Conservation (phyloP, 2,888 invertebrate genomes). For the Plagodis pulveraria region DNA sequence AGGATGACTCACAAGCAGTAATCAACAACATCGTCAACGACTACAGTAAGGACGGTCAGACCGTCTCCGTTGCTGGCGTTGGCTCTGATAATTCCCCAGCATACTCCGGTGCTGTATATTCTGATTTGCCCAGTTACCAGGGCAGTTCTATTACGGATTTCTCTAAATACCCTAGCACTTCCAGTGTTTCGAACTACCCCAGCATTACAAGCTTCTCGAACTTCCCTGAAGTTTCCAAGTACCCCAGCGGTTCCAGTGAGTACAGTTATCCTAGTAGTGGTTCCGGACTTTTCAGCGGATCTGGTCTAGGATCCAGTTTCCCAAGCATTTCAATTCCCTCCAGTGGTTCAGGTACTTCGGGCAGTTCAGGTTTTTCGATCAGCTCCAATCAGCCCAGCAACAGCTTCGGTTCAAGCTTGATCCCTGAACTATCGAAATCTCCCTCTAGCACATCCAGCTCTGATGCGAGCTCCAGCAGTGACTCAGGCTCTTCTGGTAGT, state of each 20-base stretch:
- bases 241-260: not conserved
- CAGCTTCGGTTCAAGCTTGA: conserved; percentile 16
- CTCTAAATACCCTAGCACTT: conserved; percentile 3
- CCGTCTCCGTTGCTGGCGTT: conserved; percentile 30
- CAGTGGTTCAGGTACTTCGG: not conserved
- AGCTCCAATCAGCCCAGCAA: conserved; percentile 4
- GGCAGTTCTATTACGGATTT: not conserved
- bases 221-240: conserved; percentile 5
- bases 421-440: conserved; percentile 20
- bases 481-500: conserved; percentile 21
- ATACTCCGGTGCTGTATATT: conserved; percentile 6
- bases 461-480: not conserved
- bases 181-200: conserved; percentile 3
- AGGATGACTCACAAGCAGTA: conserved; percentile 78
- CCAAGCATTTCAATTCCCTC: not conserved
- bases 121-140: conserved; percentile 8
- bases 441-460: conserved; percentile 4
- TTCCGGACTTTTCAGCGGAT: conserved; percentile 2
- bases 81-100: conserved; percentile 11
- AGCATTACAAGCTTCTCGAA: not conserved
- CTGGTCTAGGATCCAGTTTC: not conserved
- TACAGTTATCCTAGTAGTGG: not conserved
- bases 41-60: conserved; percentile 53
- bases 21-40: conserved; percentile 77
- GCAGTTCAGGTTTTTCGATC: conserved; percentile 12